Percentiles rank a stretch among this genome's conserved stretches.
Evolutionary conservation across 1,140 invertebrate genomes (phyloP).

Genomic region (Atopsyche davidsoni): DNA sequence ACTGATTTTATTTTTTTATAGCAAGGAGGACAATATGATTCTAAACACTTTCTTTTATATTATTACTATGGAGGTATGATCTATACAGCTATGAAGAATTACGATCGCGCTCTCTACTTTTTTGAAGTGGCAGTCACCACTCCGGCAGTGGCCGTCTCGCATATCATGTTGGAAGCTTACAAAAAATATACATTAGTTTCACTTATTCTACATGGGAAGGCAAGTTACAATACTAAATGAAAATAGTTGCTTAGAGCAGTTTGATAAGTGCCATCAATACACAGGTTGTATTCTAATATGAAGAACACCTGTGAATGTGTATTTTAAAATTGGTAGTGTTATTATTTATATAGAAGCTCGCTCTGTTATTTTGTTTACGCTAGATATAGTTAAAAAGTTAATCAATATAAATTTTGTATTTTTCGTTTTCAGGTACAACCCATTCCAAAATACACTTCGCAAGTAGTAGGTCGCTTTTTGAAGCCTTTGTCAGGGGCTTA

Average conservation of each 20-base stretch:
- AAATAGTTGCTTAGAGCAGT: too few relatives aligned
- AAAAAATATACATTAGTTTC: slow-evolving; percentile 94
- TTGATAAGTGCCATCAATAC: too few relatives aligned
- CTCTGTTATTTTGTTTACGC: not conserved
- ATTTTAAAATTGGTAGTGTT: not conserved
- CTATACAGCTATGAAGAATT: slow-evolving; percentile 88
- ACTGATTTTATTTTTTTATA: slow-evolving; percentile 34
- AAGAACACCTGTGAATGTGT: too few relatives aligned
- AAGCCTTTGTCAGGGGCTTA: slow-evolving; percentile 90
- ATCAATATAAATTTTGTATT: not conserved
- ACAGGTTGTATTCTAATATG: too few relatives aligned
- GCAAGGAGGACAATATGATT: slow-evolving; percentile 76
- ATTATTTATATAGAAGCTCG: not conserved
- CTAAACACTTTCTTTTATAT: slow-evolving; percentile 89
- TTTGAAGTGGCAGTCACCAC: slow-evolving; percentile 93
- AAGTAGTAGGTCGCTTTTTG: slow-evolving; percentile 82
- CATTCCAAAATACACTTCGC: slow-evolving; percentile 87
- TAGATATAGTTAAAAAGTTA: too few relatives aligned
- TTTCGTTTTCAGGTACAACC: slow-evolving; percentile 51
- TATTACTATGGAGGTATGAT: slow-evolving; percentile 98
- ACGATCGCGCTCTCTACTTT: slow-evolving; percentile 86
- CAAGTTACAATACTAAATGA: too few relatives aligned
- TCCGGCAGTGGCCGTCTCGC: slow-evolving; percentile 86
- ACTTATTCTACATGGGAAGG: slow-evolving; percentile 85
- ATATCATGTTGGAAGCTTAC: slow-evolving; percentile 95